Conservation (phyloP, 1,140 invertebrate species). For the Saxidomus purpurata region DNA sequence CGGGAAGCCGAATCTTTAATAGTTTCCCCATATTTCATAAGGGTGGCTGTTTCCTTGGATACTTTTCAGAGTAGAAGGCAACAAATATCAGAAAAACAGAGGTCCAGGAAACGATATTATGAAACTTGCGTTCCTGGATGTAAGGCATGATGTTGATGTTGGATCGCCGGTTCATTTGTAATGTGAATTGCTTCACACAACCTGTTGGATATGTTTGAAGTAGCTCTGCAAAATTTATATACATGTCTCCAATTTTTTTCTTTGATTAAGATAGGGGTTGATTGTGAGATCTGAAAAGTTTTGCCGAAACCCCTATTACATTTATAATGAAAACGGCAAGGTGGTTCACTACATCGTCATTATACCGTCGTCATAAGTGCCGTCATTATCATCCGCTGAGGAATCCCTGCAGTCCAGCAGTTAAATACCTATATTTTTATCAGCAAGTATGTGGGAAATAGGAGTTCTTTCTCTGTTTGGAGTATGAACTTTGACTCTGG, state of each 20-base stretch:
- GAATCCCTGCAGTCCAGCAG: too few species aligned
- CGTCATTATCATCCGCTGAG: too few species aligned
- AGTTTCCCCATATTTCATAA: background rate
- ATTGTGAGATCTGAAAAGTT: too few species aligned
- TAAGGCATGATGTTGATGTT: background rate
- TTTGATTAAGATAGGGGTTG: background rate
- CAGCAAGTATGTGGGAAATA: too few species aligned
- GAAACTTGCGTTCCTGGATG: background rate
- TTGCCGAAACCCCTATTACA: too few species aligned
- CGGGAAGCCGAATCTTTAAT: background rate
- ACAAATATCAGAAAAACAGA: background rate
- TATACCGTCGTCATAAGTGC: too few species aligned
- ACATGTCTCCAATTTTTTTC: background rate
- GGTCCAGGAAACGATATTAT: constrained; percentile 7
- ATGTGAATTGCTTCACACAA: background rate
- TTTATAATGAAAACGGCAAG: too few species aligned
- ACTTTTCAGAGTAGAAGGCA: background rate
- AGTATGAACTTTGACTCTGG: too few species aligned
- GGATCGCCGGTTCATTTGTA: background rate
- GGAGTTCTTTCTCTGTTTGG: too few species aligned
- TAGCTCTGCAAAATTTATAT: background rate
- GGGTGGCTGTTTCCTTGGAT: background rate
- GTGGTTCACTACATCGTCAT: too few species aligned
- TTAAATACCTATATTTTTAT: too few species aligned
- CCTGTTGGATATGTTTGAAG: background rate